Evolutionary conservation across 2,888 invertebrate species (phyloP).

Genomic region (Tholera decimalis): DNA sequence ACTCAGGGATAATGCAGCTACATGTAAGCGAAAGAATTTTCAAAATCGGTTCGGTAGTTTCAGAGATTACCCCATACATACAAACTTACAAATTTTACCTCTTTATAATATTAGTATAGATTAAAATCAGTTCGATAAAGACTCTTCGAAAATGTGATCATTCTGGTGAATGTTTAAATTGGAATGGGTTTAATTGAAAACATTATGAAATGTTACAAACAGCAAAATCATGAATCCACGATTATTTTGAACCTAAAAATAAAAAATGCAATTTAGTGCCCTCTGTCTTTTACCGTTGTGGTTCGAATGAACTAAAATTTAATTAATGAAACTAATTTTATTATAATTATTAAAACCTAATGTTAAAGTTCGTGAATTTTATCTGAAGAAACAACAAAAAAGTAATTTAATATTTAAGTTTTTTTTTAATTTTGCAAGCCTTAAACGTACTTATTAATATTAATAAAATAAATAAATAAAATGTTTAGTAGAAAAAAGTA

Average conservation of each 20-base stretch:
- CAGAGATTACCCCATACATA: too few relatives aligned
- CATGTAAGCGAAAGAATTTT: too few relatives aligned
- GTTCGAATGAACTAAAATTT: constrained; percentile 48
- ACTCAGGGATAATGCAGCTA: too few relatives aligned
- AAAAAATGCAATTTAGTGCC: constrained; percentile 78
- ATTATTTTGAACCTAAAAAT: constrained; percentile 51
- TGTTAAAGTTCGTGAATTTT: constrained; percentile 45
- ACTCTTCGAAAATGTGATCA: constrained; percentile 26
- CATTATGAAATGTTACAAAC: constrained; percentile 6
- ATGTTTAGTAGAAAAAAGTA: constrained; percentile 12
- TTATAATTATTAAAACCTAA: constrained; percentile 47
- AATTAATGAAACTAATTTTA: constrained; percentile 53
- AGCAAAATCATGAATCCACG: constrained; percentile 30
- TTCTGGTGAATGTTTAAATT: constrained; percentile 41
- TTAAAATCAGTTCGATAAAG: background rate
- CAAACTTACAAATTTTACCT: too few relatives aligned
- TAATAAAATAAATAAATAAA: constrained; percentile 35
- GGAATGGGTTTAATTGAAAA: constrained; percentile 45
- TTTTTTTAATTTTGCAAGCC: constrained; percentile 12
- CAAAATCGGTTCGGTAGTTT: too few relatives aligned
- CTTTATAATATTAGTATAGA: too few relatives aligned
- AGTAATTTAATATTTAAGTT: background rate
- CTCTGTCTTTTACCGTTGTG: constrained; percentile 72
- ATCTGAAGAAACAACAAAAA: constrained; percentile 21
- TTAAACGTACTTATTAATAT: constrained; percentile 24